These are phyloP conservation scores for Troides oblongomaculatus DNA, from an alignment of 2,888 invertebrate species.

Conservation along the genomic window DNA sequence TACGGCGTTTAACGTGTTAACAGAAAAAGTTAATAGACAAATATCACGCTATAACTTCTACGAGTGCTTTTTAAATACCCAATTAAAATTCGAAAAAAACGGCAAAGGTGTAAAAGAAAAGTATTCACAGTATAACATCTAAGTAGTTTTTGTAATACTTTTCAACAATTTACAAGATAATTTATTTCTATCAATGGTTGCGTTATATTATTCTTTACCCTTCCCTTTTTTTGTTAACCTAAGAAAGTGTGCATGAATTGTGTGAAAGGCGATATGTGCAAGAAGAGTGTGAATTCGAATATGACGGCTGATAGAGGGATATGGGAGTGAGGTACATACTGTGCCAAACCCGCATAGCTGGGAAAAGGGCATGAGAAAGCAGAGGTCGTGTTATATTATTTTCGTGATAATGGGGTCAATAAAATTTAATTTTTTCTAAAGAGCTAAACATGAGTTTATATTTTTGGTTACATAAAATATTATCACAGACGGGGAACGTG, in stretches of 20 bases:
- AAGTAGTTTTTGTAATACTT: background rate
- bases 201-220: background rate
- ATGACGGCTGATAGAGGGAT: no score
- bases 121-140: background rate
- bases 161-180: background rate
- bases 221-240: no score
- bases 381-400: no score
- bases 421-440: no score
- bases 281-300: no score
- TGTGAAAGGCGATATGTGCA: no score
- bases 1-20: constrained; percentile 12
- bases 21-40: constrained; percentile 19
- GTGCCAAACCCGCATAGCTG: no score
- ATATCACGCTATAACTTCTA: constrained; percentile 17
- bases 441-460: background rate
- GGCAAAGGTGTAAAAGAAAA: background rate
- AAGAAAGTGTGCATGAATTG: no score
- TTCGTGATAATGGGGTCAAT: no score
- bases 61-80: constrained; percentile 16
- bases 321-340: no score
- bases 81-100: background rate
- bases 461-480: background rate
- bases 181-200: no score
- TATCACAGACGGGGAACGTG: background rate
- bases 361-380: no score